These are phyloP conservation scores for Drosophila saltans DNA, from an alignment of 1,140 invertebrate genomes.

Conservation along the genomic window DNA sequence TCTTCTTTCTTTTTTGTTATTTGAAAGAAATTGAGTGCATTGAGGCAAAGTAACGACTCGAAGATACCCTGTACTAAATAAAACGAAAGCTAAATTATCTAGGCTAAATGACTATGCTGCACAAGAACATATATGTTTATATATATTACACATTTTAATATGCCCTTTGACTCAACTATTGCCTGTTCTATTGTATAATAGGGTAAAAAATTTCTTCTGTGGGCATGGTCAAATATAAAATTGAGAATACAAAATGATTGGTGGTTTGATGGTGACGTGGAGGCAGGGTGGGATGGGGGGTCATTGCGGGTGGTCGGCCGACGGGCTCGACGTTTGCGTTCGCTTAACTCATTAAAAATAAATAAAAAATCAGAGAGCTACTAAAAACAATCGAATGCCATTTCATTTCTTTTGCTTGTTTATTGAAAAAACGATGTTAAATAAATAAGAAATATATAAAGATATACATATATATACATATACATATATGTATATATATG, in stretches of 20 bases:
- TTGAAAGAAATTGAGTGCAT: too few species aligned
- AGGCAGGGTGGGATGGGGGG: not conserved
- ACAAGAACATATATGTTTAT: too few species aligned
- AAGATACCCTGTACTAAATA: too few species aligned
- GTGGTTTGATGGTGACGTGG: not conserved
- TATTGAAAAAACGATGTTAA: slow-evolving; percentile 79
- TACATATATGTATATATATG: not conserved
- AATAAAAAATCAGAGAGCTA: slow-evolving; percentile 71
- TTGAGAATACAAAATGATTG: slow-evolving; percentile 22
- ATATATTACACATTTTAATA: too few species aligned
- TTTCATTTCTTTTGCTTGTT: slow-evolving; percentile 42
- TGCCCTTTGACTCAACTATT: not conserved
- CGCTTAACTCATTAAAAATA: slow-evolving; percentile 71
- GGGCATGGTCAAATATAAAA: slow-evolving; percentile 5
- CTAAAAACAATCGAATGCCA: slow-evolving; percentile 72
- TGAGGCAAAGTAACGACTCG: too few species aligned
- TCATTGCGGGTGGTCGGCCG: not conserved
- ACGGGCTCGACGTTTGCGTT: slow-evolving; percentile 8
- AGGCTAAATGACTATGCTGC: too few species aligned
- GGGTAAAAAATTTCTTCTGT: not conserved
- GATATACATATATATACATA: slow-evolving; percentile 53
- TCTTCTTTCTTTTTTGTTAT: too few species aligned
- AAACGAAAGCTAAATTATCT: too few species aligned
- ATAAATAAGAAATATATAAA: slow-evolving; percentile 69
- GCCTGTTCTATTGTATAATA: not conserved